phyloP scores from a whole-genome alignment of 2,888 invertebrate species.

The Protodeltote pygarga region DNA sequence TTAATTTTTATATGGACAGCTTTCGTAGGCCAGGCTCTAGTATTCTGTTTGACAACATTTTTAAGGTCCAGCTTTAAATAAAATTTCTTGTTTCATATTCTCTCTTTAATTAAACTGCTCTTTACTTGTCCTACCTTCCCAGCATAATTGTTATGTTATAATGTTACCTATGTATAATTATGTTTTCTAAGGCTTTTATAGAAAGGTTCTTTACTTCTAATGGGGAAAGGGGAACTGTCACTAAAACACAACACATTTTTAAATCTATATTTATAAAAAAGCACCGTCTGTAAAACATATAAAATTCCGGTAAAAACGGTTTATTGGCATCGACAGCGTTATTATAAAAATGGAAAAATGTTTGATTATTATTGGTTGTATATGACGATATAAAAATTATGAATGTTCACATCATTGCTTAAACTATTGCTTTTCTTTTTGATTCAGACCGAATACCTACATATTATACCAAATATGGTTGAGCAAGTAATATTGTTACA shows the following conservation, averaged over 20 bases:
- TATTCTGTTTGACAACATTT: no score
- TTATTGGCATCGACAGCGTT: slow-evolving; percentile 79
- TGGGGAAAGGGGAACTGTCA: no score
- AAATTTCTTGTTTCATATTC: no score
- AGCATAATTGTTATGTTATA: no score
- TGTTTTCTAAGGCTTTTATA: no score
- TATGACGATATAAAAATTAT: slow-evolving; percentile 76
- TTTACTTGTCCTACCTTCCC: no score
- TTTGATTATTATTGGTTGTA: slow-evolving; percentile 66
- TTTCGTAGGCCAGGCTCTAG: no score
- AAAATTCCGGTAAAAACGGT: slow-evolving; percentile 79
- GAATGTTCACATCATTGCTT: slow-evolving; percentile 59
- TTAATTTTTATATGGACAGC: no score
- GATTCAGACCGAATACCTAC: slow-evolving; percentile 54
- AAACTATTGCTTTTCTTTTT: slow-evolving; percentile 56
- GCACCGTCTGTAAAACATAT: slow-evolving; percentile 86
- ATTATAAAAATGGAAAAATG: slow-evolving; percentile 79
- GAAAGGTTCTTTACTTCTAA: no score
- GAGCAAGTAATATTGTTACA: slow-evolving; percentile 74
- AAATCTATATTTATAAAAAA: slow-evolving; percentile 83
- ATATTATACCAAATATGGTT: slow-evolving; percentile 66
- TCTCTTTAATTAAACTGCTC: no score
- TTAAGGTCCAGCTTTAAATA: no score
- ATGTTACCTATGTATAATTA: no score
- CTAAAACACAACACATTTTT: slow-evolving; percentile 45